Conservation (phyloP, 2,888 invertebrate species). For the Dicyrtoma fusca region DNA sequence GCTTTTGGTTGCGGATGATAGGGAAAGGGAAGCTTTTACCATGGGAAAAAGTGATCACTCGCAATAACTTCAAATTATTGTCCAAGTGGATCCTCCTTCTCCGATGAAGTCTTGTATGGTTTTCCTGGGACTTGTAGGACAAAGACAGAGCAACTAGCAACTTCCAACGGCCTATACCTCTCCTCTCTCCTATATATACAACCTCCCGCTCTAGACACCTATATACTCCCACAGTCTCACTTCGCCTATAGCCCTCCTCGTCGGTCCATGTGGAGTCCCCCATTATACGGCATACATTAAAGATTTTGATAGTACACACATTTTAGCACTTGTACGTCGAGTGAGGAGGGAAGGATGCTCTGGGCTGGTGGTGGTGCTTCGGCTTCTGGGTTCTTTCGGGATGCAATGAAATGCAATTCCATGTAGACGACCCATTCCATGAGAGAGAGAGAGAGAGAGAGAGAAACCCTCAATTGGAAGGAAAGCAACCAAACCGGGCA, state of each 20-base stretch:
- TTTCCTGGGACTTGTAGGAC: background rate
- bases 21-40: conserved; percentile 37
- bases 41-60: conserved; percentile 44
- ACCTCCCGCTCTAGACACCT: background rate
- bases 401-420: conserved; percentile 15
- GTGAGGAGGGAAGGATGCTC: background rate
- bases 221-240: background rate
- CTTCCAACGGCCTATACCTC: background rate
- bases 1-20: conserved; percentile 37
- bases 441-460: conserved; percentile 5
- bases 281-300: conserved; percentile 30
- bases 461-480: conserved; percentile 23
- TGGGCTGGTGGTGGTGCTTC: background rate
- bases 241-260: background rate
- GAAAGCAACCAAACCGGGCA: conserved; percentile 30
- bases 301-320: conserved; percentile 34
- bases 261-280: conserved; percentile 4
- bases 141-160: conserved; percentile 3
- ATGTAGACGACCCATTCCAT: conserved; percentile 23
- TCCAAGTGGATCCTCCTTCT: conserved; percentile 46
- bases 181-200: background rate
- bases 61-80: conserved; percentile 54
- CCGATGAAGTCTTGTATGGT: conserved; percentile 6
- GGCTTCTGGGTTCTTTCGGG: background rate
- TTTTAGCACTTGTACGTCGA: conserved; percentile 26